A percentile compares a stretch with the other conserved stretches of the same genome.
phyloP scores from a whole-genome alignment of 2,797 vertebrate species.

The Spinus olivaceus region DNA sequence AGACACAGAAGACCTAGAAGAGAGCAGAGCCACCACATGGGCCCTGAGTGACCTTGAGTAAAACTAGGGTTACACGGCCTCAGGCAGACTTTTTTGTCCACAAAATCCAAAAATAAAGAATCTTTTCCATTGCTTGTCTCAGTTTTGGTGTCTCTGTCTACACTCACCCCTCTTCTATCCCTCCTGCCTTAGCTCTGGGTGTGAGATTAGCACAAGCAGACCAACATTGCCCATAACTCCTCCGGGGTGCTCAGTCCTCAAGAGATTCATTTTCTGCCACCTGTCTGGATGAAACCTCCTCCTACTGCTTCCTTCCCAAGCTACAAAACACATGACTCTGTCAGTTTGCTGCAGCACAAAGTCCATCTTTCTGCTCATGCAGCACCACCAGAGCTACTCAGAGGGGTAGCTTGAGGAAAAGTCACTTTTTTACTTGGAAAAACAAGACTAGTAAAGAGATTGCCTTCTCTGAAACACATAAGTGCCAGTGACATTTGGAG shows the following conservation, averaged over 20 bases:
- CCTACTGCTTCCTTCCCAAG: background rate
- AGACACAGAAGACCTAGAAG: background rate
- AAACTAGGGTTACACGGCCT: background rate
- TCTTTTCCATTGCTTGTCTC: background rate
- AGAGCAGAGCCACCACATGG: background rate
- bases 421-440: background rate
- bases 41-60: background rate
- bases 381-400: background rate
- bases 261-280: background rate
- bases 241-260: background rate
- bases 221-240: background rate
- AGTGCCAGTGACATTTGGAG: background rate
- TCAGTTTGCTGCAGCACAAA: background rate
- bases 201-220: accelerated
- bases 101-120: background rate
- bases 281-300: background rate
- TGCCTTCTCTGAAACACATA: accelerated
- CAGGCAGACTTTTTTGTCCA: background rate
- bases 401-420: background rate
- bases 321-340: background rate
- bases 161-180: background rate
- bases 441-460: background rate
- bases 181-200: background rate
- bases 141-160: background rate
- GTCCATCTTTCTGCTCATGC: background rate